Base-by-base conservation (phyloP, 2,888 invertebrate species). In the Latrodectus hesperus region DNA sequence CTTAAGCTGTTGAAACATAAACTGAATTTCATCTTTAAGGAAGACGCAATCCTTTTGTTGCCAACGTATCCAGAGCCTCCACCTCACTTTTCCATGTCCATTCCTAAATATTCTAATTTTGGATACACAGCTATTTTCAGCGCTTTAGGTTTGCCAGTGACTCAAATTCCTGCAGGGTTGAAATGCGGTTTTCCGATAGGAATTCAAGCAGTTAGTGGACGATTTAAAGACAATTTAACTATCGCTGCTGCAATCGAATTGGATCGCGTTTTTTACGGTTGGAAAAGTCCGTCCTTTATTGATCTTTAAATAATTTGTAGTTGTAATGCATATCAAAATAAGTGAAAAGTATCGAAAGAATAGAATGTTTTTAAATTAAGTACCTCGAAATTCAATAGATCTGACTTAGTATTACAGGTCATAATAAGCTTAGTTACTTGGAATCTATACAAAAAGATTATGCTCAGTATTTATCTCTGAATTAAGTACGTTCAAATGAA, bases 21-120 rank as follows among this genome's bases (percentile, higher is more conserved):
- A 90, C 93, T 96, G 1, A n/a, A 70, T 76, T 92, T 95, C 91
- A 94, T 95, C 73, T 93, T 98, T 53, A 95, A 95, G 12, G 92
- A 64, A 53, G 94, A 98, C 91, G 98, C 97, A 0, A 95, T 98
- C 5, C 94, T 98, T 88, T 93, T 98, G 52, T 97, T 96, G 92
- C 98, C 98, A 0, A 95, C 97, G 0, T 97, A 97, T 93, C 98
- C 98, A 3, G 96, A 96, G 16, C 94, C 96, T 11, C 98, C 98
- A 0, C 96, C 96, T 0, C 96, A 96, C 91, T 98, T 98, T 92
- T 95, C 96, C 91, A 96, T 98, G 91, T 96, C 97, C 0, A 91
- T 97, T 51, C 91, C 95, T 49, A 95, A 95, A 90, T 94, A 96
- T 14, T 95, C 96, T 89, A 98, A 98, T 92, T 97, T 97, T 92